Percentiles rank a stretch among this genome's conserved stretches.
phyloP scores from a whole-genome alignment of 2,797 vertebrate species.

The Megaceryle alcyon region DNA sequence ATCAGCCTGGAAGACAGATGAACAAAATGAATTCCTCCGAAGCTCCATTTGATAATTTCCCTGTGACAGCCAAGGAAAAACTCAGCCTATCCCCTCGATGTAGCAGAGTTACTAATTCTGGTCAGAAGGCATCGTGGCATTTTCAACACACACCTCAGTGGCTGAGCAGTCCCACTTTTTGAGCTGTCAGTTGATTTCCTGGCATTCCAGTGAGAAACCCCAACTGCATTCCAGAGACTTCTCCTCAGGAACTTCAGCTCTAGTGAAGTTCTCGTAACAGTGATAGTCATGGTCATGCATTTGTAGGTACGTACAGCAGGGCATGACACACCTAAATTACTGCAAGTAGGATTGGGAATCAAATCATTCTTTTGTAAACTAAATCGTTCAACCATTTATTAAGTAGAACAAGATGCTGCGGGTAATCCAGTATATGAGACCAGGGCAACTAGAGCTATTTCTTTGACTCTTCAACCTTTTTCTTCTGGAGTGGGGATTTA shows the following conservation, averaged over 20 bases:
- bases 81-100: background rate
- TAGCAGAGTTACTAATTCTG: background rate
- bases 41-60: background rate
- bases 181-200: background rate
- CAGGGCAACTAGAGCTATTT: background rate
- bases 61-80: background rate
- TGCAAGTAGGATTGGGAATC: background rate
- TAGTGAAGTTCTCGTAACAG: background rate
- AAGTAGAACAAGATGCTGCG: background rate
- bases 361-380: background rate
- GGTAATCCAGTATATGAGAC: background rate
- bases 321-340: background rate
- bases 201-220: background rate
- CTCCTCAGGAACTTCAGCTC: background rate
- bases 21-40: background rate
- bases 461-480: background rate
- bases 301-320: background rate
- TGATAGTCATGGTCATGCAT: background rate
- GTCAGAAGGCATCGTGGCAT: background rate
- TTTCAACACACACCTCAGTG: background rate
- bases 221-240: background rate
- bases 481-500: background rate
- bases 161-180: background rate
- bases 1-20: background rate
- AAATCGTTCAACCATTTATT: background rate